phyloP scores from a whole-genome alignment of 2,888 invertebrate genomes.

The Drosophila neonasuta region DNA sequence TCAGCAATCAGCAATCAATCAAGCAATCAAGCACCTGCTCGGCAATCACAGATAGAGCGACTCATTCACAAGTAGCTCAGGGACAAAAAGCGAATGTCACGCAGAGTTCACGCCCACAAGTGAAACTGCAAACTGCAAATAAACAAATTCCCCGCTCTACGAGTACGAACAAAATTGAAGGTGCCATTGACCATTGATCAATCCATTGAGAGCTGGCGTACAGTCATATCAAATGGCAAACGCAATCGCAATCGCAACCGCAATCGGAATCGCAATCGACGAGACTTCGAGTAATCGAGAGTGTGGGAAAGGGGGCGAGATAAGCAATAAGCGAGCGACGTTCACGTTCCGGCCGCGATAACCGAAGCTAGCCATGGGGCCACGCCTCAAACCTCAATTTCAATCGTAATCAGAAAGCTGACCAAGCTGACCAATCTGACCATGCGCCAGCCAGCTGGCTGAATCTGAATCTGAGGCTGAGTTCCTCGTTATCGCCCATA shows the following conservation, averaged over 20 bases:
- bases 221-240: conserved; percentile 25
- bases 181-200: conserved; percentile 15
- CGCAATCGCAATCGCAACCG: too few relatives aligned
- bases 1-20: background rate
- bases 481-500: conserved; percentile 13
- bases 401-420: conserved; percentile 1
- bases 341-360: conserved; percentile 41
- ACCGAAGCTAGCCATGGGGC: background rate
- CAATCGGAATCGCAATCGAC: background rate
- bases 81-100: conserved; percentile 19
- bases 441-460: conserved; percentile 47
- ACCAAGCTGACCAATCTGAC: conserved; percentile 16
- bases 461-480: background rate
- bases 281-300: background rate
- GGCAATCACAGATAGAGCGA: conserved; percentile 1
- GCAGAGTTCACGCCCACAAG: conserved; percentile 35
- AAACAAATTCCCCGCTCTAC: too few relatives aligned
- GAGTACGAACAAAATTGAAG: background rate
- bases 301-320: conserved; percentile 1
- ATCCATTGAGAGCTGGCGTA: conserved; percentile 26
- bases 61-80: conserved; percentile 20
- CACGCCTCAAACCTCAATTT: conserved; percentile 14
- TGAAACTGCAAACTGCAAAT: conserved; percentile 9
- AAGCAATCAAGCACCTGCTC: background rate
- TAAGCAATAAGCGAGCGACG: conserved; percentile 4